Base-by-base conservation (phyloP, 1,140 invertebrate genomes). In the Sweltsa coloradensis region DNA sequence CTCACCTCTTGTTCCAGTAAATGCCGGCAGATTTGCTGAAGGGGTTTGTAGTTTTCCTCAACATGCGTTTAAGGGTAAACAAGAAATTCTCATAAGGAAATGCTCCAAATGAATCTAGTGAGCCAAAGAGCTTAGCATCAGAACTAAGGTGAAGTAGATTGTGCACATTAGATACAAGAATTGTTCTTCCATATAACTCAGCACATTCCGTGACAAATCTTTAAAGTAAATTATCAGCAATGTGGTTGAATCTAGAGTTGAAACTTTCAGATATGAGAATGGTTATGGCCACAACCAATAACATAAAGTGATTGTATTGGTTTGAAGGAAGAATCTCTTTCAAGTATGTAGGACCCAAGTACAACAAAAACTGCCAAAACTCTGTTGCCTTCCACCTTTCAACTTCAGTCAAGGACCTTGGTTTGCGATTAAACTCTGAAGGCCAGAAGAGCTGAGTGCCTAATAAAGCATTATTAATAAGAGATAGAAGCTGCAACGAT, bases 331-430 rank as follows among this genome's bases (percentile, higher is more conserved):
- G 27, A 4, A 47, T 22, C 2, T 25, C 27, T 46, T 47, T 48
- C 3, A 50, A 29, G 21, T 51, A 45, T 3, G 52, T 34, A 1
- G 41, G 5, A 5, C 53, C 47, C 1, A 40, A 42, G 26, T 54
- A 54, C n/a, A 50, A 49, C 22, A 56, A 24, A 47, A 57, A 50
- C 39, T 39, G 34, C 5, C 54, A 19, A 18, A 41, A 56, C 49
- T 57, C 56, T 3, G 53, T 55, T 13, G 44, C 53, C 31, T 55
- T 53, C 44, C 39, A 55, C 3, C 25, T 29, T 26, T 48, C 41
- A 9, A 50, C 24, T 34, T 37, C 41, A 13, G 51, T 23, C 21
- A 57, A 47, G 3, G 47, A 50, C 14, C 52, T 24, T 13, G 39
- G 34, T 37, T 37, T 37, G 3, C 36, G 3, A 5, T 16, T 5